Conservation (phyloP, 2,888 invertebrate species). For the Volucella inflata region DNA sequence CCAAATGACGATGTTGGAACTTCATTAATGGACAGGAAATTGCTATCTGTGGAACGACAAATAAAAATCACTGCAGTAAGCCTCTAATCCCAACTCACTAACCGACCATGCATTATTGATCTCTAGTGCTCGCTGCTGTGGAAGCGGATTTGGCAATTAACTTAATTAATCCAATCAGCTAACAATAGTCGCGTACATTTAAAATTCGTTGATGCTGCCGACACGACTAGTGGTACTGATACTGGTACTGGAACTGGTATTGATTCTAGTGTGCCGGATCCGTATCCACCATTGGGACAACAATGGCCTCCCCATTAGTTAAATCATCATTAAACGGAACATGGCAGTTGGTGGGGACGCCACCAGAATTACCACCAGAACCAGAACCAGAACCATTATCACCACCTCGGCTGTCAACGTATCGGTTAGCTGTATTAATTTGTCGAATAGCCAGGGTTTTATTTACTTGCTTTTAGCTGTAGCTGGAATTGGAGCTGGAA, state of each 20-base stretch:
- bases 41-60: neutral
- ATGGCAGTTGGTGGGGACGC: neutral
- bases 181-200: slow-evolving; percentile 39
- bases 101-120: slow-evolving; percentile 64
- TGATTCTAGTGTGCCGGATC: neutral
- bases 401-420: slow-evolving; percentile 2
- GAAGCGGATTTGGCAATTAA: slow-evolving; percentile 73
- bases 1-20: neutral
- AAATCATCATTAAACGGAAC: slow-evolving; percentile 39
- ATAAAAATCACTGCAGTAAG: slow-evolving; percentile 46
- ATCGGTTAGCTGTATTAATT: slow-evolving; percentile 58
- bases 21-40: slow-evolving; percentile 10
- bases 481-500: no score
- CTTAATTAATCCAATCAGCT: slow-evolving; percentile 72
- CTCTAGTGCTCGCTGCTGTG: slow-evolving; percentile 11
- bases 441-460: slow-evolving; percentile 49
- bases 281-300: slow-evolving; percentile 25
- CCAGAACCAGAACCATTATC: slow-evolving; percentile 9
- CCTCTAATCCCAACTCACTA: slow-evolving; percentile 30
- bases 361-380: neutral
- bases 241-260: no score
- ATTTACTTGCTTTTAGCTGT: slow-evolving; percentile 40
- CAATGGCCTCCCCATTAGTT: slow-evolving; percentile 53
- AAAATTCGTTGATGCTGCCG: slow-evolving; percentile 42
- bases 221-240: neutral